phyloP scores from a whole-genome alignment of 2,888 invertebrate genomes.

The Cataglyphis livida region DNA sequence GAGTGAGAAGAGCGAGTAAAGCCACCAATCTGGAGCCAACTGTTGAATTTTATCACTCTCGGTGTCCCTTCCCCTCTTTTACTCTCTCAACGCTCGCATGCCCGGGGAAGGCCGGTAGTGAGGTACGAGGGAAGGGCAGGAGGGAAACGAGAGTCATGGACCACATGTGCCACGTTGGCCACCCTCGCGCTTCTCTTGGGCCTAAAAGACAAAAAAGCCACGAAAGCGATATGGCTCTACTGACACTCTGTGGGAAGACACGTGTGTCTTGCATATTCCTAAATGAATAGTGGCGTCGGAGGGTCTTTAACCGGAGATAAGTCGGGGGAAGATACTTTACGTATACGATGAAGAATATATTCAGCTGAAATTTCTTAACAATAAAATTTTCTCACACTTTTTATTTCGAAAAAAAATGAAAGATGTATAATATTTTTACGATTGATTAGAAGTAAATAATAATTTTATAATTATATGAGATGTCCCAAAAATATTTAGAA shows the following conservation, averaged over 20 bases:
- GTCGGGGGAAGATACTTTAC: conserved; percentile 39
- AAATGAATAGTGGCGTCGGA: conserved; percentile 56
- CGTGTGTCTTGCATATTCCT: conserved; percentile 69
- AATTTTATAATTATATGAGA: background rate
- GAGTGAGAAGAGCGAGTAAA: conserved; percentile 62
- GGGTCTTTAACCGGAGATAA: conserved; percentile 72
- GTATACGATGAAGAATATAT: conserved; percentile 12
- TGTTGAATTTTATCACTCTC: conserved; percentile 83
- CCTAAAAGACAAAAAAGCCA: conserved; percentile 61
- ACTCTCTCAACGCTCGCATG: conserved; percentile 55
- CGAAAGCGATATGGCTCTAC: conserved; percentile 74
- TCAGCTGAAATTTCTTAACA: conserved; percentile 11
- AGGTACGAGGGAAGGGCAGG: conserved; percentile 31
- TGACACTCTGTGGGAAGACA: conserved; percentile 77
- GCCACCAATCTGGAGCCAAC: conserved; percentile 81
- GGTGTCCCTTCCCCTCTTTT: conserved; percentile 47
- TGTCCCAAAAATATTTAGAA: background rate
- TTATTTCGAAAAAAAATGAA: background rate
- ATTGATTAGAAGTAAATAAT: background rate
- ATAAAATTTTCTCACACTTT: conserved; percentile 9
- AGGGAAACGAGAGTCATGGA: conserved; percentile 68
- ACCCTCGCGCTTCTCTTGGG: conserved; percentile 64
- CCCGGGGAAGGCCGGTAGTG: conserved; percentile 33
- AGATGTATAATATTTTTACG: background rate
- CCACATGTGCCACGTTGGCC: conserved; percentile 74